Conservation (phyloP, 2,888 invertebrate species). For the Eupithecia subumbrata region DNA sequence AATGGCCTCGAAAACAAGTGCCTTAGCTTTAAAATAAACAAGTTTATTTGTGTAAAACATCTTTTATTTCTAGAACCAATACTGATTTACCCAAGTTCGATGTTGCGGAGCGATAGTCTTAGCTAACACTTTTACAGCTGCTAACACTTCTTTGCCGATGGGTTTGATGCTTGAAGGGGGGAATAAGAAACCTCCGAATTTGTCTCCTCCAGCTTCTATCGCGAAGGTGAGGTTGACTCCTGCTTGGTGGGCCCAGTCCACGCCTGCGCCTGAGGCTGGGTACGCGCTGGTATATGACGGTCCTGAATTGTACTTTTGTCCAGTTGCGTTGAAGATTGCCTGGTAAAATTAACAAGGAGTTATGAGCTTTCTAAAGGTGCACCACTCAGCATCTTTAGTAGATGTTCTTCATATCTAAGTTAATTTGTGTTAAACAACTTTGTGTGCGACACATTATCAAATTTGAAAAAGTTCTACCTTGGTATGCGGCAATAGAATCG, state of each 20-base stretch:
- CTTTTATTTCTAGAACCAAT: conserved; percentile 52
- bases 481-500: background rate
- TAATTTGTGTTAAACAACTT: background rate
- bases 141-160: conserved; percentile 50
- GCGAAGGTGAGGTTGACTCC: conserved; percentile 50
- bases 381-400: background rate
- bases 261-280: conserved; percentile 50
- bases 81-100: conserved; percentile 14
- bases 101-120: conserved; percentile 37
- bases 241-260: conserved; percentile 55
- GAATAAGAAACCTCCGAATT: conserved; percentile 52
- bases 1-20: conserved; percentile 51
- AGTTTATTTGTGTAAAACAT: conserved; percentile 56
- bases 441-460: background rate
- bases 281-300: conserved; percentile 49
- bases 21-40: conserved; percentile 59
- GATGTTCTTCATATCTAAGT: background rate
- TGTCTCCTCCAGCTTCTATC: conserved; percentile 52
- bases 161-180: conserved; percentile 49
- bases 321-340: conserved; percentile 50
- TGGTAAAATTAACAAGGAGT: conserved; percentile 28
- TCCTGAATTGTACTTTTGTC: conserved; percentile 48
- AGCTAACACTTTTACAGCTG: conserved; percentile 47
- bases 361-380: background rate
- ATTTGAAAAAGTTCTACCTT: background rate